Evolutionary conservation across 2,797 vertebrate species (phyloP).

Genomic region (Leptoclinus maculatus): DNA sequence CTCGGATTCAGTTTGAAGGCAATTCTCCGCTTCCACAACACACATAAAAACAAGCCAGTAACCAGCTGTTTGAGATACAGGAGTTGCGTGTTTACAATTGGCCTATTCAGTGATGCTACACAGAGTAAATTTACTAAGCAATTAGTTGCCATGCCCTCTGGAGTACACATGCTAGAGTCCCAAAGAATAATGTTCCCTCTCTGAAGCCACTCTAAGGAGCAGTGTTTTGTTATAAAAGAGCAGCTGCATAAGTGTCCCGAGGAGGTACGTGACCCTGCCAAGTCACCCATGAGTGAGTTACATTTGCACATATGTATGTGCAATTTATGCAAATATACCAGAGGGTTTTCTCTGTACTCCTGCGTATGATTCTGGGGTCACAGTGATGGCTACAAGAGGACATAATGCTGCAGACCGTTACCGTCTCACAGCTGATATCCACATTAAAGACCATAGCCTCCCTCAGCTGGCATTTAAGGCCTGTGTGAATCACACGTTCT

Average conservation of each 20-base stretch:
- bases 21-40: conserved; percentile 24
- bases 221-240: conserved; percentile 53
- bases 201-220: conserved; percentile 38
- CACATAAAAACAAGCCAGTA: conserved; percentile 19
- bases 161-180: conserved; percentile 26
- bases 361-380: conserved; percentile 32
- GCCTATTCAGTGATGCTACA: conserved; percentile 28
- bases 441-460: conserved; percentile 37
- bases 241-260: conserved; percentile 58
- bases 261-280: conserved; percentile 56
- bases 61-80: conserved; percentile 16
- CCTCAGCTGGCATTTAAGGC: conserved; percentile 58
- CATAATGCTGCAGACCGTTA: neutral
- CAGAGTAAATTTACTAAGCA: conserved; percentile 33
- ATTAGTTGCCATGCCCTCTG: conserved; percentile 35
- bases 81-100: conserved; percentile 20
- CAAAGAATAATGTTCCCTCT: conserved; percentile 32
- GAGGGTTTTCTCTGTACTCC: conserved; percentile 51
- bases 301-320: conserved; percentile 64
- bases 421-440: conserved; percentile 50
- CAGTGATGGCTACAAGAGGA: conserved; percentile 21
- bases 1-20: conserved; percentile 44
- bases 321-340: conserved; percentile 40
- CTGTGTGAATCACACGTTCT: conserved; percentile 44
- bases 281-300: conserved; percentile 66